These are phyloP conservation scores for Charaxes varanes DNA, from an alignment of 1,140 invertebrate genomes.

Conservation along the genomic window DNA sequence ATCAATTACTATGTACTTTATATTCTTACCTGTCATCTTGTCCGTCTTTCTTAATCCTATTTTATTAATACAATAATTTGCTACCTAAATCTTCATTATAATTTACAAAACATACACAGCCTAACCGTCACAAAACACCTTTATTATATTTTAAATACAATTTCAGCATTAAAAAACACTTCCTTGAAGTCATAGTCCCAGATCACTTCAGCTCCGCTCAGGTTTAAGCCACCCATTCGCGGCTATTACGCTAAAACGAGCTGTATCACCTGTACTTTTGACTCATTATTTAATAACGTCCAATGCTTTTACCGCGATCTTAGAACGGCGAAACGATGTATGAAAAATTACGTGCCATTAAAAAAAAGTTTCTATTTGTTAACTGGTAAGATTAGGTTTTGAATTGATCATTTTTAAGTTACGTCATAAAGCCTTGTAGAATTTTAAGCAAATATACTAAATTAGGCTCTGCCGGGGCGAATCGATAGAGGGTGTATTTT, in stretches of 20 bases:
- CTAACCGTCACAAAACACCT: conserved; percentile 14
- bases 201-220: conserved; percentile 12
- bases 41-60: too few relatives aligned
- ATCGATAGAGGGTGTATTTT: conserved; percentile 55
- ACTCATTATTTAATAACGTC: conserved; percentile 3
- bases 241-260: conserved; percentile 8
- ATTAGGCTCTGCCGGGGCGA: conserved; percentile 51
- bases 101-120: not conserved
- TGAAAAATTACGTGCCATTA: not conserved
- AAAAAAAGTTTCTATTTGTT: not conserved
- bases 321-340: not conserved
- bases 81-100: too few relatives aligned
- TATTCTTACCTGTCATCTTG: not conserved
- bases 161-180: conserved; percentile 9
- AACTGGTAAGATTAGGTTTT: conserved; percentile 1
- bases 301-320: not conserved
- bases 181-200: conserved; percentile 11
- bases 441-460: conserved; percentile 40
- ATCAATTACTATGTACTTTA: conserved; percentile 2
- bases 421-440: conserved; percentile 2
- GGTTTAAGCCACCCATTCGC: conserved; percentile 4
- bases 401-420: not conserved
- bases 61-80: too few relatives aligned
- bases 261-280: not conserved
- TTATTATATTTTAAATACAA: conserved; percentile 2